Base-by-base conservation (phyloP, 2,113 vertebrate genomes). In the Oryzias woworae region DNA sequence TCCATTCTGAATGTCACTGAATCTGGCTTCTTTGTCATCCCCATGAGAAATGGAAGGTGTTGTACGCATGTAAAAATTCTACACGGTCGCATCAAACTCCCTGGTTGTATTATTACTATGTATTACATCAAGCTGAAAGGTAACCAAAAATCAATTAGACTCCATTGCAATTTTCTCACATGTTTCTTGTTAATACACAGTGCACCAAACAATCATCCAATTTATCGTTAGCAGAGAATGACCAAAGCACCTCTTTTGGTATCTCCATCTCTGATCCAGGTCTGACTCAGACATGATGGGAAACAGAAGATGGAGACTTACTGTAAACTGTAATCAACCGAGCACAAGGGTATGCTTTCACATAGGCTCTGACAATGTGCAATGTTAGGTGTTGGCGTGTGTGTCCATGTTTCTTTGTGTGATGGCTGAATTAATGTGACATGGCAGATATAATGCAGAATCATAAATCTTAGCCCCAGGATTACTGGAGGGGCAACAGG, bases 361-460 rank as follows among this genome's bases (percentile, higher is more conserved):
- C 78, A 26, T 61, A 49, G 72, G 71, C 58, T 77, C 64, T 75
- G 55, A 77, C 69, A 60, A 66, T 60, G 42, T 20, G 47, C 58
- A 26, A 48, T 20, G 53, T 36, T 47, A 53, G 73, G 63, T 18
- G 72, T 73, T 62, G 71, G 67, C 65, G 42, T 81, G 81, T 78
- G 76, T 76, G 75, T 80, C 60, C 66, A 73, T 61, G 69, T 83
- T 66, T 84, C 70, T 54, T 55, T 81, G 82, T 76, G 64, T 88
- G 88, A 88, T 86, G 82, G 75, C 63, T 82, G 88, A 87, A 78
- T 89, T 88, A 89, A 90, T 89, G 84, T 85, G 87, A 89, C 85
- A 86, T 63, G 84, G 81, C 85, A 83, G 75, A 87, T 80, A 83
- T 89, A 89, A 90, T 83, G 80, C 74, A 83, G 70, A 79, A 81